phyloP scores from a whole-genome alignment of 2,797 vertebrate species.

The Pteropus rufus region DNA sequence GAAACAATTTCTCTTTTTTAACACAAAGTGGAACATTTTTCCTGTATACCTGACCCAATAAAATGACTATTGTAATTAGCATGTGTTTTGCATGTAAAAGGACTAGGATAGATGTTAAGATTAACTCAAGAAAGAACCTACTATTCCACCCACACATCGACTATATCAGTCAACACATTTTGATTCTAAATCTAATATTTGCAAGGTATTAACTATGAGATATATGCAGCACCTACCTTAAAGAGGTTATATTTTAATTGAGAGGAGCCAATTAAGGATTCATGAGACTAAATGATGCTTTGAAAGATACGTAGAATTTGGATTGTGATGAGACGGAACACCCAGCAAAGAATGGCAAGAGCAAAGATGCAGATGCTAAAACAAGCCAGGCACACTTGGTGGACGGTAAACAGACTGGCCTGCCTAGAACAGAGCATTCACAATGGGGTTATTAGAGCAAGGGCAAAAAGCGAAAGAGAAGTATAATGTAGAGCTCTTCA shows the following conservation, averaged over 20 bases:
- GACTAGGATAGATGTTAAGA: neutral
- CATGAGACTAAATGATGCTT: neutral
- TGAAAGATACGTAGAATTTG: neutral
- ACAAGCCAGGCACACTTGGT: neutral
- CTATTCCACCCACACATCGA: neutral
- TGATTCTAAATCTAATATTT: neutral
- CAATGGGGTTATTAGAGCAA: accelerated
- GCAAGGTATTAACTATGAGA: neutral
- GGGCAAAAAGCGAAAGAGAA: neutral
- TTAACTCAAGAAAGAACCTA: neutral
- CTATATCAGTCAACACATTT: neutral
- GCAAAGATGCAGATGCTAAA: neutral
- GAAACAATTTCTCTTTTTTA: neutral
- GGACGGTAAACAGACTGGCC: neutral
- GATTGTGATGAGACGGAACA: neutral
- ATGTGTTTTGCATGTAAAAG: neutral
- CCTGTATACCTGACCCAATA: neutral
- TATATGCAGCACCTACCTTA: neutral
- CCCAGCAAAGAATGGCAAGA: neutral
- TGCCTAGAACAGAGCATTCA: neutral
- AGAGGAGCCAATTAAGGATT: neutral
- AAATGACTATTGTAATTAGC: neutral
- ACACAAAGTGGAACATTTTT: neutral
- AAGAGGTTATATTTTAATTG: neutral
- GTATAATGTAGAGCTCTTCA: neutral